phyloP scores from a whole-genome alignment of 1,140 invertebrate species.

The Bombus impatiens region DNA sequence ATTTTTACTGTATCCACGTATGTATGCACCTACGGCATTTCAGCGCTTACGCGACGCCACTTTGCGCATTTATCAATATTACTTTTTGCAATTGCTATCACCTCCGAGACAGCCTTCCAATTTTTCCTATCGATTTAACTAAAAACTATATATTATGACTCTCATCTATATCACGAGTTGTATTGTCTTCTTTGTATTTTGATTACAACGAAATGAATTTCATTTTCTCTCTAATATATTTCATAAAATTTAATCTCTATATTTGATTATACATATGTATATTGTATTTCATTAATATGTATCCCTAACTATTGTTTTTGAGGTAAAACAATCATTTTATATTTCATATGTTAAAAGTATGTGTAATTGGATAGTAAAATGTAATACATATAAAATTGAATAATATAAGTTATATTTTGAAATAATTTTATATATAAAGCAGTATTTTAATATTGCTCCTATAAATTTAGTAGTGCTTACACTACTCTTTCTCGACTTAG shows the following conservation, averaged over 20 bases:
- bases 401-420: not conserved
- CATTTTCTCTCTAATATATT: not conserved
- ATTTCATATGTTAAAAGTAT: not conserved
- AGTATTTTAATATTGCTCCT: not conserved
- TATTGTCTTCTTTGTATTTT: not conserved
- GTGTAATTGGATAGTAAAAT: not conserved
- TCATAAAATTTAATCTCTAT: not conserved
- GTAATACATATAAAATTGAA: not conserved
- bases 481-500: not conserved
- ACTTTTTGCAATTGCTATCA: conserved; percentile 63
- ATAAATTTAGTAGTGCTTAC: not conserved
- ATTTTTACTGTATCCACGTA: conserved; percentile 49
- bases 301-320: not conserved
- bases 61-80: conserved; percentile 72
- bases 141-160: not conserved
- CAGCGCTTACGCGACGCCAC: conserved; percentile 66
- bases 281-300: not conserved
- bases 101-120: not conserved
- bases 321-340: not conserved
- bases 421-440: not conserved
- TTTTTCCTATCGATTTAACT: not conserved
- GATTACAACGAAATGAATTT: not conserved
- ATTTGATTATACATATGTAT: not conserved
- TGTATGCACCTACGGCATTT: conserved; percentile 23
- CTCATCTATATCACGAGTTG: not conserved